Percentiles rank a stretch among this genome's conserved stretches.
Conservation (phyloP, 2,888 invertebrate species). For the Urechis unicinctus region DNA sequence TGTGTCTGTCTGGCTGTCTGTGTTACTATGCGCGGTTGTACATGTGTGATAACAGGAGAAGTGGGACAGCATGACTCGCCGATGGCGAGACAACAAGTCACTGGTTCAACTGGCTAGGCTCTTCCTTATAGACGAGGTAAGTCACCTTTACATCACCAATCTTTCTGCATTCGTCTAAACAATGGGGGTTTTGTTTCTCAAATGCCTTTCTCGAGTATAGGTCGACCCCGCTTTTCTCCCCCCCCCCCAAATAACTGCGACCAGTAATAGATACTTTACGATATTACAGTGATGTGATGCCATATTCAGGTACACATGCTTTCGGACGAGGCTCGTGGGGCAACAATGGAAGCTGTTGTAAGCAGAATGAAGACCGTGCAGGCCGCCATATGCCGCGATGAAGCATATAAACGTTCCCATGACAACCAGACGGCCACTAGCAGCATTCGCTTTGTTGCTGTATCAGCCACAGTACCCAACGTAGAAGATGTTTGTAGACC, state of each 20-base stretch:
- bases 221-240: too few species aligned
- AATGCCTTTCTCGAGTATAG: too few species aligned
- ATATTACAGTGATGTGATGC: not conserved
- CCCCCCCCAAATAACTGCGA: not conserved
- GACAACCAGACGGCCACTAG: not conserved
- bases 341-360: conserved; percentile 72
- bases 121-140: conserved; percentile 62
- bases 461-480: conserved; percentile 75
- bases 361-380: conserved; percentile 74
- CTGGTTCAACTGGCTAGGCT: conserved; percentile 58
- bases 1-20: too few species aligned
- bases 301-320: conserved; percentile 58
- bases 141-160: not conserved
- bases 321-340: conserved; percentile 66
- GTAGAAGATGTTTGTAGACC: conserved; percentile 63
- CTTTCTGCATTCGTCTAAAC: too few species aligned
- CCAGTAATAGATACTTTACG: not conserved
- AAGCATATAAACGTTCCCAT: not conserved
- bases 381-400: conserved; percentile 31
- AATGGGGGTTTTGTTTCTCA: too few species aligned
- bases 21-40: too few species aligned
- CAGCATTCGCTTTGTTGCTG: conserved; percentile 62
- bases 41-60: too few species aligned
- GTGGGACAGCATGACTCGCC: conserved; percentile 73
- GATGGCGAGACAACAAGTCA: conserved; percentile 64